Conservation (phyloP, 2,797 vertebrate genomes). For the Arnoldichthys spilopterus region DNA sequence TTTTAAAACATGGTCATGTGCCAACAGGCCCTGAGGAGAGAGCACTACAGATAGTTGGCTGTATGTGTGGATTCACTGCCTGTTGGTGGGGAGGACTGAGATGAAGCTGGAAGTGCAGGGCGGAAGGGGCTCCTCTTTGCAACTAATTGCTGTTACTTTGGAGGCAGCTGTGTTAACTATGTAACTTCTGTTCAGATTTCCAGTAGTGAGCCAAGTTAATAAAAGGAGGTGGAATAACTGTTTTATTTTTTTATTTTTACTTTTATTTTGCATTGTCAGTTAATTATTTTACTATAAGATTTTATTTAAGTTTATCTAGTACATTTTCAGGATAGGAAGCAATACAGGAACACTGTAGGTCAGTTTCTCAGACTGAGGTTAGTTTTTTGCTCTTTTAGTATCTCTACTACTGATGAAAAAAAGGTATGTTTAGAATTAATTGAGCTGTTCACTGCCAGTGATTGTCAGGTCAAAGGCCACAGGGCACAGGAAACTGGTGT, state of each 20-base stretch:
- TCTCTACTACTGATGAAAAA: background rate
- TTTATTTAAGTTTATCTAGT: background rate
- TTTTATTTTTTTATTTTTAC: background rate
- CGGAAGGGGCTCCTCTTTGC: background rate
- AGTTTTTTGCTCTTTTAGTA: background rate
- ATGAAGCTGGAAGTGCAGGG: background rate
- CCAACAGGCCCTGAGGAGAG: constrained; percentile 36
- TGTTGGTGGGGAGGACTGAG: constrained; percentile 16
- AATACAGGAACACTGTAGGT: background rate
- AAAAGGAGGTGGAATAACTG: too few species aligned
- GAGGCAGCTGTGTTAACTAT: constrained; percentile 23
- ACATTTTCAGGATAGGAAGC: background rate
- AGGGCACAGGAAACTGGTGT: constrained; percentile 15
- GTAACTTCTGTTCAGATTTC: background rate
- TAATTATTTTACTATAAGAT: constrained; percentile 1
- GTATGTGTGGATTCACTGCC: constrained; percentile 26
- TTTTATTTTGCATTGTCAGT: background rate
- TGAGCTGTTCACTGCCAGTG: constrained; percentile 36
- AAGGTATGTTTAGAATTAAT: background rate
- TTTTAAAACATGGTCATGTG: constrained; percentile 46
- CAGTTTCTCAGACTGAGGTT: background rate
- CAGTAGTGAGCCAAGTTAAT: background rate
- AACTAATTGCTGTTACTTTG: constrained; percentile 18
- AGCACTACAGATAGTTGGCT: constrained; percentile 44
- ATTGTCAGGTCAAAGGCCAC: constrained; percentile 36